Base-by-base conservation (phyloP, 2,113 vertebrate genomes). In the Myocastor coypus region DNA sequence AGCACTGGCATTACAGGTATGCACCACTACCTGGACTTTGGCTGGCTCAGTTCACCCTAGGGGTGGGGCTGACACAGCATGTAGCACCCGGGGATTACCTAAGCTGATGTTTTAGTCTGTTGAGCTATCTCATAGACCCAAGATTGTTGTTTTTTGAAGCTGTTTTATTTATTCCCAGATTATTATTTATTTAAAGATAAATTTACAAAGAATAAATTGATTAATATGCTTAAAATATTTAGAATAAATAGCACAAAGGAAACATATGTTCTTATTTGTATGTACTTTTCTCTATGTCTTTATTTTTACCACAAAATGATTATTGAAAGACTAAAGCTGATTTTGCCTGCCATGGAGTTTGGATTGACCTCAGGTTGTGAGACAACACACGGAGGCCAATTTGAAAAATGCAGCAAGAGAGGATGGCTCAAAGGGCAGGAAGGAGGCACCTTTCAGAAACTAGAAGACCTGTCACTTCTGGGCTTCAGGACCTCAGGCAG, bases 121-220 rank as follows among this genome's bases (percentile, higher is more conserved):
- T 57, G 55, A 57, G 17, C 55, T 17, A 57, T 55, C 52, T 55
- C 13, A 13, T 13, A 13, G 14, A 14, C 52, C 52, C 14, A 55
- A 55, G 52, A 55, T 14, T 61, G 59, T 19, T 94, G 28, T n/a
- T 64, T 92, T 95, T 68, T 69, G 32, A 92, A 68, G 32, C 12
- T 81, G 3, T 63, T 61, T 37, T 97, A 20, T 87, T 89, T 92
- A 50, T 61, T 50, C 19, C 22, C 55, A 84, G 22, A 66, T 61
- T 87, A 84, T 89, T 91, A 75, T 88, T 84, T 64, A 93, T 85
- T 34, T 84, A 42, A 90, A 94, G 63, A 92, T 87, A 71, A 81
- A 94, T 34, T 71, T 93, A 42, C 28, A 42, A 83, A 81, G 17
- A 83, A 6, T 52, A 91, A 85, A 64, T 77, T 83, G 14, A 59